phyloP scores from a whole-genome alignment of 2,888 invertebrate species.

The Drosophila anomelani region DNA sequence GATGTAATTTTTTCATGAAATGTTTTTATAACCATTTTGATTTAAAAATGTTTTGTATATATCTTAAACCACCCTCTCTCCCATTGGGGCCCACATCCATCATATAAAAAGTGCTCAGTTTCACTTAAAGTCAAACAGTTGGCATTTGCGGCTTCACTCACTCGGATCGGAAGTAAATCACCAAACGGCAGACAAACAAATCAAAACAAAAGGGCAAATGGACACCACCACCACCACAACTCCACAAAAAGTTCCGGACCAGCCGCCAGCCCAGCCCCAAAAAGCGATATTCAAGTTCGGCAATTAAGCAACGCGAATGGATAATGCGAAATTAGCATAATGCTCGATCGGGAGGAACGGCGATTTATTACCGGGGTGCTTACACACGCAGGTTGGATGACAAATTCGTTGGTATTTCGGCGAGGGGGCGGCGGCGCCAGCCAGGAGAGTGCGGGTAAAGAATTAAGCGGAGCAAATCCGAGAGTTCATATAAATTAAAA shows the following conservation, averaged over 20 bases:
- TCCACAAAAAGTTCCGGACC: slow-evolving; percentile 32
- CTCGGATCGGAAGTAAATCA: slow-evolving; percentile 31
- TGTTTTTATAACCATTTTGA: not conserved
- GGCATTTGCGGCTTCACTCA: slow-evolving; percentile 35
- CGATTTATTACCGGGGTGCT: slow-evolving; percentile 55
- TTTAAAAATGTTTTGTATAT: not conserved
- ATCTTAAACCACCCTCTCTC: slow-evolving; percentile 21
- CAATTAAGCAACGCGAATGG: slow-evolving; percentile 33
- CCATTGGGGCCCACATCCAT: slow-evolving; percentile 6
- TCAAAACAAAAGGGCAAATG: slow-evolving; percentile 29
- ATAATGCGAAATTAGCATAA: slow-evolving; percentile 58
- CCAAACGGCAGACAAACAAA: slow-evolving; percentile 14
- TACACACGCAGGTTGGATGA: slow-evolving; percentile 39
- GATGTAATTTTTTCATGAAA: not conserved
- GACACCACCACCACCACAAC: not conserved
- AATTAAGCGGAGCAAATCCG: slow-evolving; percentile 23
- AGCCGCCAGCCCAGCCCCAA: slow-evolving; percentile 32
- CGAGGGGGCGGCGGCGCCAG: slow-evolving; percentile 20
- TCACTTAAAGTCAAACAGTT: slow-evolving; percentile 42
- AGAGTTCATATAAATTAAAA: slow-evolving; percentile 50
- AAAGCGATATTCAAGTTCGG: slow-evolving; percentile 36
- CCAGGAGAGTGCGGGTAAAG: slow-evolving; percentile 4
- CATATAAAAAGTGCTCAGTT: slow-evolving; percentile 39
- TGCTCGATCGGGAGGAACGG: slow-evolving; percentile 41
- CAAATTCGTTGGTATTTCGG: slow-evolving; percentile 50